A percentile compares a stretch with the other conserved stretches of the same genome.
Evolutionary conservation across 2,797 vertebrate species (phyloP).

Genomic region (Somateria mollissima): DNA sequence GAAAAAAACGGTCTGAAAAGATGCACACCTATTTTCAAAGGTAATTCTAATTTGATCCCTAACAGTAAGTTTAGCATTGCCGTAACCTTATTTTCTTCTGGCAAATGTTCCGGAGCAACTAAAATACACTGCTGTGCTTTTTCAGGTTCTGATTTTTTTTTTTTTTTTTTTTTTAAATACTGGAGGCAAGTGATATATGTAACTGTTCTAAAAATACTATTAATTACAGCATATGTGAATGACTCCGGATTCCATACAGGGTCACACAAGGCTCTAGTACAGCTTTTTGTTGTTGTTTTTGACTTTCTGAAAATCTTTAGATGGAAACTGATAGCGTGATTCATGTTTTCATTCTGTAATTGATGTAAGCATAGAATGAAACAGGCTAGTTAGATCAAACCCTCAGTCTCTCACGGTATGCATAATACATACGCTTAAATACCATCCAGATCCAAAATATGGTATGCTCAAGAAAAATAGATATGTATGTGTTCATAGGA

Average conservation of each 20-base stretch:
- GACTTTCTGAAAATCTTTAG: constrained; percentile 7
- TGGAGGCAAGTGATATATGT: constrained; percentile 14
- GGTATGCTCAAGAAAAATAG: neutral
- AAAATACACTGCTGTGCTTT: constrained; percentile 23
- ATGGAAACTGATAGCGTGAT: neutral
- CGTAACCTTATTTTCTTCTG: neutral
- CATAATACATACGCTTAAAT: neutral
- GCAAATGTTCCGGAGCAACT: constrained; percentile 23
- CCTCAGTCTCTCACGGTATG: neutral
- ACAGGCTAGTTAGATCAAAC: neutral
- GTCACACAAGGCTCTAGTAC: neutral
- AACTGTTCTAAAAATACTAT: constrained; percentile 51
- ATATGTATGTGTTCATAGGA: neutral
- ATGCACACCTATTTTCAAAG: neutral
- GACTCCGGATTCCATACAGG: neutral
- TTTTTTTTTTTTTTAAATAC: constrained; percentile 44
- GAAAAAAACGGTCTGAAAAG: neutral
- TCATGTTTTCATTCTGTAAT: constrained; percentile 6
- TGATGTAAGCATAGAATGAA: constrained; percentile 17
- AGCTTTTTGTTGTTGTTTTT: neutral
- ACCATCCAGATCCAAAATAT: neutral
- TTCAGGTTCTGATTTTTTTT: constrained; percentile 8
- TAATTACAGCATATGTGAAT: constrained; percentile 30
- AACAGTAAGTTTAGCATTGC: neutral
- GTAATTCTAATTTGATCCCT: neutral